These are phyloP conservation scores for Pelobates fuscus DNA, from an alignment of 2,113 vertebrate species.

Conservation along the genomic window DNA sequence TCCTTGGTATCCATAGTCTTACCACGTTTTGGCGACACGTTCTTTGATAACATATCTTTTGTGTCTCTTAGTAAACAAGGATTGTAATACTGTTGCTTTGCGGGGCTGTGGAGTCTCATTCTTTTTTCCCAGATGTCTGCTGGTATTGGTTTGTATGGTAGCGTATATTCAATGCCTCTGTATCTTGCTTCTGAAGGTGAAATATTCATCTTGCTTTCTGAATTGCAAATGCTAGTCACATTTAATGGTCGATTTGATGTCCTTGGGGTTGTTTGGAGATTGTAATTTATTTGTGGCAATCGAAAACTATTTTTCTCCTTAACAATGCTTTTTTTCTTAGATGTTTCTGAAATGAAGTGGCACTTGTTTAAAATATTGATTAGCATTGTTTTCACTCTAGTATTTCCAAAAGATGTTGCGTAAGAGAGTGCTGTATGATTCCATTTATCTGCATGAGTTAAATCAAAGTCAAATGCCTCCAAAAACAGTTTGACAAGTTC, in stretches of 20 bases:
- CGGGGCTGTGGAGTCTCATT: conserved; percentile 9
- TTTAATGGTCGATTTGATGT: background rate
- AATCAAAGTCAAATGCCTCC: conserved; percentile 32
- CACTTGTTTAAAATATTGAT: conserved; percentile 18
- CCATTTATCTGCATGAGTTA: background rate
- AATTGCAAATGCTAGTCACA: background rate
- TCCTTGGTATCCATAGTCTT: too few relatives aligned
- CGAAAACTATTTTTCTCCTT: background rate
- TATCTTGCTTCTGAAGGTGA: background rate
- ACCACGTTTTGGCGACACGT: background rate
- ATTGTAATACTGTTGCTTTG: background rate
- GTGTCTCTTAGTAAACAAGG: background rate
- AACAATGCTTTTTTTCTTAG: background rate
- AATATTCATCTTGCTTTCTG: background rate
- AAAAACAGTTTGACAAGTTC: conserved; percentile 36
- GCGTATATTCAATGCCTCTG: background rate
- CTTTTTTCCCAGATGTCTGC: conserved; percentile 47
- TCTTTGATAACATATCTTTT: background rate
- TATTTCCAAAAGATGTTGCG: background rate
- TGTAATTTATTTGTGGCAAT: background rate
- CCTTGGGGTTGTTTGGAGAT: background rate
- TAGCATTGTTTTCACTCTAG: fast-evolving
- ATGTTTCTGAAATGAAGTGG: background rate
- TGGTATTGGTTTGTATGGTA: conserved; percentile 41
- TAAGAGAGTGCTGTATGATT: conserved; percentile 34